These are phyloP conservation scores for Micoletzkya japonica DNA, from an alignment of 2,888 invertebrate species.

Conservation along the genomic window DNA sequence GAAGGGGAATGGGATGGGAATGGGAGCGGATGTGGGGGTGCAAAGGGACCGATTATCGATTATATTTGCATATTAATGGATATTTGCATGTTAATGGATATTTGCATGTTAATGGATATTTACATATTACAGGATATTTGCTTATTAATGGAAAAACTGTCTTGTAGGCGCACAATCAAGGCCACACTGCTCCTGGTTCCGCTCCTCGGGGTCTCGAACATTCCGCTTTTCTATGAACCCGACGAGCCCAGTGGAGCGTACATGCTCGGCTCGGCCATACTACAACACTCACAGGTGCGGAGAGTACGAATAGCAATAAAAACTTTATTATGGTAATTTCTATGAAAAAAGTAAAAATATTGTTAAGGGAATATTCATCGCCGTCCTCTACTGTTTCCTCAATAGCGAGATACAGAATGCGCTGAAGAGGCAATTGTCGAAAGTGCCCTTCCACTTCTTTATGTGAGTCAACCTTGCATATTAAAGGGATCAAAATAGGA, in stretches of 20 bases:
- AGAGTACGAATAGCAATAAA: too few relatives aligned
- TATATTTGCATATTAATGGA: too few relatives aligned
- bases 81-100: too few relatives aligned
- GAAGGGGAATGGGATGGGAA: too few relatives aligned
- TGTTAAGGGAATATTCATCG: conserved; percentile 63
- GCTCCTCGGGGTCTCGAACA: conserved; percentile 69
- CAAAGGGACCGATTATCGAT: too few relatives aligned
- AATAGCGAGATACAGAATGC: conserved; percentile 63
- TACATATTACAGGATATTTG: too few relatives aligned
- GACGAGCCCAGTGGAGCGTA: conserved; percentile 64
- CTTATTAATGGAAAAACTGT: too few relatives aligned
- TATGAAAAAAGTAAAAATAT: background rate
- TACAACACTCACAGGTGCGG: conserved; percentile 69
- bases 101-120: too few relatives aligned
- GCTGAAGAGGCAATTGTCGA: conserved; percentile 54
- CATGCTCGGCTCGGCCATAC: conserved; percentile 68
- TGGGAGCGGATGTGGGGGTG: too few relatives aligned
- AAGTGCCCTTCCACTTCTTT: conserved; percentile 48
- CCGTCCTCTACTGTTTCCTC: conserved; percentile 61
- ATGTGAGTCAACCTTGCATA: conserved; percentile 5
- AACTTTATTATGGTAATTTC: too few relatives aligned
- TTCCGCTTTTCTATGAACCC: conserved; percentile 69
- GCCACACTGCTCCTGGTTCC: conserved; percentile 70
- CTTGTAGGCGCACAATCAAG: conserved; percentile 68
- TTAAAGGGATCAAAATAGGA: background rate